A percentile compares a stretch with the other conserved stretches of the same genome.
These are phyloP conservation scores for Hirtodrosophila duncani DNA, from an alignment of 2,888 invertebrate genomes.

Conservation along the genomic window DNA sequence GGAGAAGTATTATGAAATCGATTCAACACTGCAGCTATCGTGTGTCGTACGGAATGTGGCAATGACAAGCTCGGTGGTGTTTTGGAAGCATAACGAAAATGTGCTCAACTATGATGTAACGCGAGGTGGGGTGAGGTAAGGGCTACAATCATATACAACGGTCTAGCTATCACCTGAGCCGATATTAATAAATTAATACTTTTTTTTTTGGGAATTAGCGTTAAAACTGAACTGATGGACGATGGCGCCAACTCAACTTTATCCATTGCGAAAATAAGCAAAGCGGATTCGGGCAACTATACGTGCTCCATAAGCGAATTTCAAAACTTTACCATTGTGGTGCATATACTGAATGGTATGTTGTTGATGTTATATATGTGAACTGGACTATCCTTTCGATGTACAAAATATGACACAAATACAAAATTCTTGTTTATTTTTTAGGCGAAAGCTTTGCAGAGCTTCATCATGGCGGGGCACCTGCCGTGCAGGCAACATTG, in stretches of 20 bases:
- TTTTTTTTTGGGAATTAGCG: conserved; percentile 64
- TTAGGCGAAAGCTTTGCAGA: conserved; percentile 82
- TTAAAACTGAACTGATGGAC: conserved; percentile 80
- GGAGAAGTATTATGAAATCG: conserved; percentile 81
- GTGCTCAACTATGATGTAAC: conserved; percentile 80
- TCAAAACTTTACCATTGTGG: conserved; percentile 79
- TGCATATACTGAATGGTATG: conserved; percentile 81
- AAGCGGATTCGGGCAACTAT: conserved; percentile 80
- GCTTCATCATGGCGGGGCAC: conserved; percentile 80
- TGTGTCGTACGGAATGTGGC: conserved; percentile 80
- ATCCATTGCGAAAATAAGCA: conserved; percentile 79
- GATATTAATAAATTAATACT: background rate
- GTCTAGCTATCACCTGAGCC: too few relatives aligned
- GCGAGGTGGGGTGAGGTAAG: conserved; percentile 80
- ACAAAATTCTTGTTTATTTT: background rate
- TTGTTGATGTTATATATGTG: too few relatives aligned
- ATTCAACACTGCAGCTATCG: conserved; percentile 80
- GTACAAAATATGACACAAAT: background rate
- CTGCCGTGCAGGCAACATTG: conserved; percentile 53
- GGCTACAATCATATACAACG: too few relatives aligned
- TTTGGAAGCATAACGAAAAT: conserved; percentile 80
- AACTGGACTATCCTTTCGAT: background rate
- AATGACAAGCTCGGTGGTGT: conserved; percentile 80
- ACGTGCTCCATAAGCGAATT: conserved; percentile 80
- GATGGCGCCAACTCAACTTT: conserved; percentile 80